These are phyloP conservation scores for Heptranchias perlo DNA, from an alignment of 2,113 vertebrate species.

Conservation along the genomic window DNA sequence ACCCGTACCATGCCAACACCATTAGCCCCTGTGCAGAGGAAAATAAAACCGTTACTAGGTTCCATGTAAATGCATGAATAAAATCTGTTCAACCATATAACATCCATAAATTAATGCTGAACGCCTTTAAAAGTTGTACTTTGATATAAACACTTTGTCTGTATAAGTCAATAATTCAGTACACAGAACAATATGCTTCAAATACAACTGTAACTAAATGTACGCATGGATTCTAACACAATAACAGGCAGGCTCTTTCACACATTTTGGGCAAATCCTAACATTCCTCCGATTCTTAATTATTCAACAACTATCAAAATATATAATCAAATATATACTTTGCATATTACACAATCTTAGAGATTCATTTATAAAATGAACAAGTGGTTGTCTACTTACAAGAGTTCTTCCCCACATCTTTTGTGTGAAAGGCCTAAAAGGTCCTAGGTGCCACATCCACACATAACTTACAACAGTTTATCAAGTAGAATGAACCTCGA, in stretches of 20 bases:
- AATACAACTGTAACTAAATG: background rate
- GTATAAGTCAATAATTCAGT: background rate
- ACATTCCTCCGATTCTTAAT: background rate
- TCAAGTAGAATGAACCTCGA: too few species aligned
- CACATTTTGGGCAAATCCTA: background rate
- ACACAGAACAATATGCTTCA: background rate
- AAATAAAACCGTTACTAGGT: slow-evolving; percentile 37
- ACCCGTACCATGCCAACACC: slow-evolving; percentile 90
- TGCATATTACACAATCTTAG: background rate
- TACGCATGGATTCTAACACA: background rate
- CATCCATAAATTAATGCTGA: background rate
- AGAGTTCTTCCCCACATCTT: background rate
- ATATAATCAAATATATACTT: background rate
- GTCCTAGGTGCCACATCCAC: too few species aligned
- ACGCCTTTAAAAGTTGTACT: background rate
- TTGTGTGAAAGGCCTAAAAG: too few species aligned
- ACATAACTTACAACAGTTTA: too few species aligned
- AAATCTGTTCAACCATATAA: background rate
- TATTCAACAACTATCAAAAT: background rate
- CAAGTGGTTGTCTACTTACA: background rate
- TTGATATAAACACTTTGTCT: background rate
- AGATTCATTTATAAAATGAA: background rate
- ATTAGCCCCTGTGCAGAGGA: slow-evolving; percentile 67
- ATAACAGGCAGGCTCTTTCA: background rate
- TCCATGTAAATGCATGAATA: background rate